Conservation (phyloP, 2,113 vertebrate genomes). For the Cebidichthys violaceus region DNA sequence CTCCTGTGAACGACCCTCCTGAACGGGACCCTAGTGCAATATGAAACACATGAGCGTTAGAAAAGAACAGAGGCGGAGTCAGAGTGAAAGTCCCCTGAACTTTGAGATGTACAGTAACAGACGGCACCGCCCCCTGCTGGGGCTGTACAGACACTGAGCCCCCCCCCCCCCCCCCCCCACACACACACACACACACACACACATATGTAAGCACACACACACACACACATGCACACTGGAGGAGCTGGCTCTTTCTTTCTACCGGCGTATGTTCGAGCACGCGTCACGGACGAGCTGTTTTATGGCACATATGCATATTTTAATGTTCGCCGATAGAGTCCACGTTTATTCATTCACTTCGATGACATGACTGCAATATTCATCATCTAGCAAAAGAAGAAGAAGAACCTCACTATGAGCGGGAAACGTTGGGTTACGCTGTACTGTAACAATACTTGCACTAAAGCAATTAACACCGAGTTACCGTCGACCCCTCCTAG, state of each 20-base stretch:
- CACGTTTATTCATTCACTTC: not conserved
- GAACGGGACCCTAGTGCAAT: constrained; percentile 29
- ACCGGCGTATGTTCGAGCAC: constrained; percentile 4
- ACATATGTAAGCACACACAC: constrained; percentile 13
- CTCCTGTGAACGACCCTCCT: constrained; percentile 14
- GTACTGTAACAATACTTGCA: constrained; percentile 45
- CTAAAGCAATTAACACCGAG: constrained; percentile 32
- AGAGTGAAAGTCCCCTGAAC: not conserved
- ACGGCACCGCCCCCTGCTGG: constrained; percentile 76
- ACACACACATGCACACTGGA: constrained; percentile 42
- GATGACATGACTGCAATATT: constrained; percentile 43
- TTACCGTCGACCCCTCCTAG: constrained; percentile 8
- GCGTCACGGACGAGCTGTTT: constrained; percentile 27
- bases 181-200: constrained; percentile 21
- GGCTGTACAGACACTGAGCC: not conserved
- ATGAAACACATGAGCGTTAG: not conserved
- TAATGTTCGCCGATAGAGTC: constrained; percentile 6
- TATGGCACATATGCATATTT: constrained; percentile 36
- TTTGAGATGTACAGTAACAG: constrained; percentile 22
- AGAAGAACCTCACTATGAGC: not conserved
- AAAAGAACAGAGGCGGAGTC: not conserved
- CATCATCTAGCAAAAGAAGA: constrained; percentile 18
- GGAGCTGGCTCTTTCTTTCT: constrained; percentile 71
- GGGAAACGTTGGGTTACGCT: not conserved
- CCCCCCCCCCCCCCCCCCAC: not conserved